Evolutionary conservation across 2,888 invertebrate species (phyloP).

Genomic region (Dasysyrphus tricinctus): DNA sequence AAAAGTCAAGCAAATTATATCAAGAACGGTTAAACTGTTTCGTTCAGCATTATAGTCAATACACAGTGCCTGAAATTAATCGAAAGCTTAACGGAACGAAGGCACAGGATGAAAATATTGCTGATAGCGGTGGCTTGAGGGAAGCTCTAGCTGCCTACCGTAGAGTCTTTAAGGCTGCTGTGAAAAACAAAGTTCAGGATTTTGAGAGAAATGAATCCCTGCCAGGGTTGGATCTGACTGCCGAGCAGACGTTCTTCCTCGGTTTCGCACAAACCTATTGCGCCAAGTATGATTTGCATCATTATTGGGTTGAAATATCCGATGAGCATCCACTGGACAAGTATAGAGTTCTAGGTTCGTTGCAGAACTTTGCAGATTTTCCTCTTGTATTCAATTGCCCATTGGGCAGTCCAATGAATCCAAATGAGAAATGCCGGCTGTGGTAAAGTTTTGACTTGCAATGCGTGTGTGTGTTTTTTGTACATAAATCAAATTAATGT

Average conservation of each 20-base stretch:
- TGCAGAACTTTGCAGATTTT: conserved; percentile 80
- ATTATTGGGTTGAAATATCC: conserved; percentile 80
- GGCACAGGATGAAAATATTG: conserved; percentile 81
- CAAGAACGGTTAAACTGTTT: conserved; percentile 79
- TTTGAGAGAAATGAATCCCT: conserved; percentile 48
- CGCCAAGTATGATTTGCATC: conserved; percentile 79
- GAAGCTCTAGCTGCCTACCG: conserved; percentile 79
- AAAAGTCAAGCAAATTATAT: conserved; percentile 78
- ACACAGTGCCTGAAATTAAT: conserved; percentile 80
- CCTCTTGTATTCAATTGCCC: conserved; percentile 79
- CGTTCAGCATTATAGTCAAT: conserved; percentile 78
- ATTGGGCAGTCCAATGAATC: conserved; percentile 80
- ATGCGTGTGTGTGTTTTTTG: neutral
- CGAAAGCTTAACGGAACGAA: conserved; percentile 79
- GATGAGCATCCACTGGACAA: conserved; percentile 80
- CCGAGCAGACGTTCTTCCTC: conserved; percentile 81
- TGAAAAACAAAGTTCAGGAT: neutral
- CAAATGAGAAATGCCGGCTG: conserved; percentile 78
- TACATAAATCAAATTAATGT: too few species aligned
- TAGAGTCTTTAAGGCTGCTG: neutral
- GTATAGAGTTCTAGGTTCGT: conserved; percentile 80
- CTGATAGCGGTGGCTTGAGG: conserved; percentile 80
- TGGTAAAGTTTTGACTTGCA: conserved; percentile 78
- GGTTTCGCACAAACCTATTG: conserved; percentile 82
- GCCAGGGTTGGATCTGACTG: conserved; percentile 80